Evolutionary conservation across 1,140 invertebrate species (phyloP).

Genomic region (Sycophila sp.): DNA sequence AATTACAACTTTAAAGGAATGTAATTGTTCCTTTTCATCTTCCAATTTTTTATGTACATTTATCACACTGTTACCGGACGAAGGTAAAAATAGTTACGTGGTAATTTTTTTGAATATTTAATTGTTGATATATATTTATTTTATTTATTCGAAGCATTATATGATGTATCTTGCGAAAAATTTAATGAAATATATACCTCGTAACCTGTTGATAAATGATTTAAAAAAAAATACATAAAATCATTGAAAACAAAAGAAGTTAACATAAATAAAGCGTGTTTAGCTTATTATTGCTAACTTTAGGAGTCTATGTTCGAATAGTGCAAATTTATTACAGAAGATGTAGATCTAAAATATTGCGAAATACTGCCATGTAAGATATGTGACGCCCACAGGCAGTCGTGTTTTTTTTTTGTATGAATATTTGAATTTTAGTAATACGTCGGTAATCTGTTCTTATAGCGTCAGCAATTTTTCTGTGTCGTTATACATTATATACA

Average conservation of each 20-base stretch:
- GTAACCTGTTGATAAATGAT: slow-evolving; percentile 11
- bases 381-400: slow-evolving; percentile 9
- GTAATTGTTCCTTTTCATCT: slow-evolving; percentile 12
- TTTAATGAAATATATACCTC: neutral
- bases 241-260: too few species aligned
- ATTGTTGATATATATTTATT: slow-evolving; percentile 15
- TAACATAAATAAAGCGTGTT: neutral
- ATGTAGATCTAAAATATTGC: slow-evolving; percentile 28
- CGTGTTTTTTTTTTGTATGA: slow-evolving; percentile 31
- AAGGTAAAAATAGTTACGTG: neutral
- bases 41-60: slow-evolving; percentile 29
- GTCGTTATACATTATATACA: slow-evolving; percentile 40
- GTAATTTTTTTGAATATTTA: slow-evolving; percentile 8
- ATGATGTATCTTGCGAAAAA: neutral
- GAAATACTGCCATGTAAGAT: slow-evolving; percentile 37
- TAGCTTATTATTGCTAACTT: slow-evolving; percentile 25
- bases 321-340: slow-evolving; percentile 31
- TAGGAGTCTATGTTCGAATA: slow-evolving; percentile 1
- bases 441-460: neutral
- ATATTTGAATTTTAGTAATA: slow-evolving; percentile 27
- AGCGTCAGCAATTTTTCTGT: slow-evolving; percentile 32
- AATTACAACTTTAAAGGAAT: neutral
- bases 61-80: slow-evolving; percentile 3
- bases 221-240: slow-evolving; percentile 13
- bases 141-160: slow-evolving; percentile 8